A percentile compares a stretch with the other conserved stretches of the same genome.
Conservation (phyloP, 2,113 vertebrate genomes). For the Herpetotheres cachinnans region DNA sequence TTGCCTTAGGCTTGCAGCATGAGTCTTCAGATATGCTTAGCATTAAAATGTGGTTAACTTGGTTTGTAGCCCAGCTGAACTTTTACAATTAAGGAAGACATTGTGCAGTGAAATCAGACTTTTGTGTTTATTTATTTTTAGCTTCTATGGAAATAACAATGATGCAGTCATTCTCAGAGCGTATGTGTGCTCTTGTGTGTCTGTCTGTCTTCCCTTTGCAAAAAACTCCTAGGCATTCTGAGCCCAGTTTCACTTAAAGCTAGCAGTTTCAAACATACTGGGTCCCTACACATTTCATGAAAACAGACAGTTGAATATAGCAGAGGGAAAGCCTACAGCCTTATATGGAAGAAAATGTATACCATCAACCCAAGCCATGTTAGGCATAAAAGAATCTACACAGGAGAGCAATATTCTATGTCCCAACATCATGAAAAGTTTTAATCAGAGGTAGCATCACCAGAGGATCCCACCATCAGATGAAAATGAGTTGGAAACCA, state of each 20-base stretch:
- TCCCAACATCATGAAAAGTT: neutral
- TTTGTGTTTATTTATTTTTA: conserved; percentile 28
- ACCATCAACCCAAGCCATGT: neutral
- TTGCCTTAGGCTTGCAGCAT: neutral
- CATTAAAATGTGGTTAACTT: conserved; percentile 7
- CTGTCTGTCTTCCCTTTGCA: neutral
- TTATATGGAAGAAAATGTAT: neutral
- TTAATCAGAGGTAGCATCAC: neutral
- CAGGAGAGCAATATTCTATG: neutral
- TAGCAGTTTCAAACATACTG: neutral
- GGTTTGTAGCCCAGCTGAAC: neutral
- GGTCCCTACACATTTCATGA: neutral
- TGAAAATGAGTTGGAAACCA: neutral
- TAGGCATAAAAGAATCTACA: neutral
- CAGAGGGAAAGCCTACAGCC: neutral
- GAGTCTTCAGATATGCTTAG: conserved; percentile 26
- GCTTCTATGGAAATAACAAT: neutral
- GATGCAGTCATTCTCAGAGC: neutral
- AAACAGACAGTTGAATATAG: neutral
- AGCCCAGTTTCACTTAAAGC: neutral
- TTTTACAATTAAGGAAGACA: neutral
- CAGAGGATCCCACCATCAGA: neutral
- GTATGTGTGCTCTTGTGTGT: neutral
- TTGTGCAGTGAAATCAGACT: neutral
- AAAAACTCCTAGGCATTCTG: neutral